These are phyloP conservation scores for Psophia crepitans DNA, from an alignment of 2,113 vertebrate genomes.

Conservation along the genomic window DNA sequence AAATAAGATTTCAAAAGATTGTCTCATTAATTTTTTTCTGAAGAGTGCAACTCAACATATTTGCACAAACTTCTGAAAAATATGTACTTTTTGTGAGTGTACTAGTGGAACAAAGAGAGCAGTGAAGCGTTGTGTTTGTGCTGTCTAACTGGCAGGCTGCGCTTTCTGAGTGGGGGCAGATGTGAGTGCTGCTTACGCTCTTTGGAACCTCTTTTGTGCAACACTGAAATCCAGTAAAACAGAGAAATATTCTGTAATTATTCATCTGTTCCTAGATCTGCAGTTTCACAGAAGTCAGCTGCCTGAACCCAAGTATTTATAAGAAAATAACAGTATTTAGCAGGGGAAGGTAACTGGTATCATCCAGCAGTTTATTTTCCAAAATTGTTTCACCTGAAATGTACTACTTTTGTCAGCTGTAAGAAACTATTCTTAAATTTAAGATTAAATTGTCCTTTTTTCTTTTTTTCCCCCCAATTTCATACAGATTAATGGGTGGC, in stretches of 20 bases:
- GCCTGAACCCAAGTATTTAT: background rate
- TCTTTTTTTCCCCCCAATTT: background rate
- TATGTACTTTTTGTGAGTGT: background rate
- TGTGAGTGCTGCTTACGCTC: background rate
- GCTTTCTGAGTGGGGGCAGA: background rate
- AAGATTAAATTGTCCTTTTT: background rate
- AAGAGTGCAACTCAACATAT: background rate
- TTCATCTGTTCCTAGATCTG: background rate
- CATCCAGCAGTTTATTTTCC: background rate
- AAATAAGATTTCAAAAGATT: background rate
- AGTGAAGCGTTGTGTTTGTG: background rate
- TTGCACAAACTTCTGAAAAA: background rate
- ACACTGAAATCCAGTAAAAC: background rate
- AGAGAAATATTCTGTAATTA: background rate
- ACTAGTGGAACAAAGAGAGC: background rate
- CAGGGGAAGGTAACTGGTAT: background rate
- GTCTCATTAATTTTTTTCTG: background rate
- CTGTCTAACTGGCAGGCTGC: background rate
- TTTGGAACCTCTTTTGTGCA: background rate
- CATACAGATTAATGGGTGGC: background rate
- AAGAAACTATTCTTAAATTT: background rate
- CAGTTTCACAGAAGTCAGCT: background rate
- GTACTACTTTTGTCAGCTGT: background rate
- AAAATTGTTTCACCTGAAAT: background rate
- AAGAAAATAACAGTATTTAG: background rate